These are phyloP conservation scores for Limulus polyphemus DNA, from an alignment of 2,888 invertebrate species.

Conservation along the genomic window DNA sequence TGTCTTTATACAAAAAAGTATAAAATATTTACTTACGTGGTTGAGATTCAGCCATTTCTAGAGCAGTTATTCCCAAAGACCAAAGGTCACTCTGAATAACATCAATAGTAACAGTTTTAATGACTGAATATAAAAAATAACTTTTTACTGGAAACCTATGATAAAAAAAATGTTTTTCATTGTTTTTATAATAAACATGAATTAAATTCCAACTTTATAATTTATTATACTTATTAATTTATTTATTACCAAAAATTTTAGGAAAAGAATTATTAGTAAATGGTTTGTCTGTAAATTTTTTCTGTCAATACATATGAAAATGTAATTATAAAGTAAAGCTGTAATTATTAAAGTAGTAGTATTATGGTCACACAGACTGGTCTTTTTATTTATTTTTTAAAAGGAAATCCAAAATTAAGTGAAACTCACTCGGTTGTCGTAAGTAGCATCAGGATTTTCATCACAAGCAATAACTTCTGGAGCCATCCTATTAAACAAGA, in stretches of 20 bases:
- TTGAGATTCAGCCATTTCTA: constrained; percentile 99
- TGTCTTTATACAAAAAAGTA: no score
- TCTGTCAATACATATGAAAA: not conserved
- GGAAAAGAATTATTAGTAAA: no score
- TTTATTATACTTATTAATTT: no score
- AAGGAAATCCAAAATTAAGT: not conserved
- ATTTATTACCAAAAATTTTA: no score
- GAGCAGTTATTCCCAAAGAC: constrained; percentile 76
- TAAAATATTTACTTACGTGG: constrained; percentile 35
- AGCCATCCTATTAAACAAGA: constrained; percentile 55
- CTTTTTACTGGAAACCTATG: not conserved
- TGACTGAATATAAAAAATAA: not conserved
- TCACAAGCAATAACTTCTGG: constrained; percentile 99
- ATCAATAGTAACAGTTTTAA: not conserved
- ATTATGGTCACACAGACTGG: not conserved
- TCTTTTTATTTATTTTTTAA: not conserved
- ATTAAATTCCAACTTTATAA: no score
- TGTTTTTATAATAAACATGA: no score
- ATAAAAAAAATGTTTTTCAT: no score
- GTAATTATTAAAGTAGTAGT: not conserved
- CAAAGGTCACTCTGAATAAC: constrained; percentile 42
- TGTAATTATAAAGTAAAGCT: not conserved
- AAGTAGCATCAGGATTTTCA: constrained; percentile 98
- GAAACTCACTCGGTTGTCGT: constrained; percentile 60
- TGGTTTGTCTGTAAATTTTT: no score